These are phyloP conservation scores for zebrafish (Danio rerio) DNA, from an alignment of 2,113 vertebrate genomes.

Conservation along the genomic window GRCz12tu NC_133180.1:62940001-62940500, in stretches of 20 bases:
- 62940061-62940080: no score
- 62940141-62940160: no score
- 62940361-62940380: slow-evolving; percentile 51
- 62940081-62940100: no score
- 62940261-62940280: background rate
- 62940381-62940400: background rate
- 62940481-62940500: background rate
- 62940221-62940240: no score
- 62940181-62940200: no score
- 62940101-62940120: no score
- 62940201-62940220: no score
- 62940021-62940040: no score
- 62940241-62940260: background rate
- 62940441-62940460: slow-evolving; percentile 36
- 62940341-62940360: background rate
- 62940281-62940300: slow-evolving; percentile 54
- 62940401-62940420: slow-evolving; percentile 49
- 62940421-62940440: background rate
- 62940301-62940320: slow-evolving; percentile 49
- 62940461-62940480: slow-evolving; percentile 1
- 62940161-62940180: no score
- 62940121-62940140: no score
- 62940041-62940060: no score
- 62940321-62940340: slow-evolving; percentile 6
- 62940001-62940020: no score